Percentiles rank a stretch among this genome's conserved stretches.
phyloP scores from a whole-genome alignment of 2,888 invertebrate species.

The Autographa pulchrina region DNA sequence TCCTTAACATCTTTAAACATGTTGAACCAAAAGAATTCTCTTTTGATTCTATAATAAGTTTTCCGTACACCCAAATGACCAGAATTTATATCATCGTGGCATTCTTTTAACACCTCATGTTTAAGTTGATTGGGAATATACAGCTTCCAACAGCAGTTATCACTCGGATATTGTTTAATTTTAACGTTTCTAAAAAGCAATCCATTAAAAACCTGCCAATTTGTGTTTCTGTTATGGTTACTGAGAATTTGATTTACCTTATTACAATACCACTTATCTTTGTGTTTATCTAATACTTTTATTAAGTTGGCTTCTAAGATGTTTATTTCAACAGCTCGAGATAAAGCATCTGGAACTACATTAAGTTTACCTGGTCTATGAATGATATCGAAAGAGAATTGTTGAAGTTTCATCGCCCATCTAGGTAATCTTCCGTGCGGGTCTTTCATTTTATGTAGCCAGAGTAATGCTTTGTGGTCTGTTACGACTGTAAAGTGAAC shows the following conservation, averaged over 20 bases:
- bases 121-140: not conserved
- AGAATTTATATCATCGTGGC: not conserved
- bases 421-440: not conserved
- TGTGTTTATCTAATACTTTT: too few relatives aligned
- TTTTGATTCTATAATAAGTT: not conserved
- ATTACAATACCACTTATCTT: too few relatives aligned
- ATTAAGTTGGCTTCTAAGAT: too few relatives aligned
- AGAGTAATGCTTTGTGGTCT: not conserved
- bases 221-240: not conserved
- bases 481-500: too few relatives aligned
- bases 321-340: not conserved
- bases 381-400: constrained; percentile 1
- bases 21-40: too few relatives aligned
- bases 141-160: not conserved
- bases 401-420: constrained; percentile 7
- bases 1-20: too few relatives aligned
- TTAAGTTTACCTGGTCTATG: constrained; percentile 6
- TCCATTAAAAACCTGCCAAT: not conserved
- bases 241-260: not conserved
- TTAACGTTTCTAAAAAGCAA: constrained; percentile 1
- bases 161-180: constrained; percentile 3
- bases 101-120: constrained; percentile 1
- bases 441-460: too few relatives aligned
- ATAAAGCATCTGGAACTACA: not conserved
- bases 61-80: constrained; percentile 2